Evolutionary conservation across 2,113 vertebrate genomes (phyloP), one percentile per base, ranked within the genome.

Genomic region (Syngnathus scovelli): DNA sequence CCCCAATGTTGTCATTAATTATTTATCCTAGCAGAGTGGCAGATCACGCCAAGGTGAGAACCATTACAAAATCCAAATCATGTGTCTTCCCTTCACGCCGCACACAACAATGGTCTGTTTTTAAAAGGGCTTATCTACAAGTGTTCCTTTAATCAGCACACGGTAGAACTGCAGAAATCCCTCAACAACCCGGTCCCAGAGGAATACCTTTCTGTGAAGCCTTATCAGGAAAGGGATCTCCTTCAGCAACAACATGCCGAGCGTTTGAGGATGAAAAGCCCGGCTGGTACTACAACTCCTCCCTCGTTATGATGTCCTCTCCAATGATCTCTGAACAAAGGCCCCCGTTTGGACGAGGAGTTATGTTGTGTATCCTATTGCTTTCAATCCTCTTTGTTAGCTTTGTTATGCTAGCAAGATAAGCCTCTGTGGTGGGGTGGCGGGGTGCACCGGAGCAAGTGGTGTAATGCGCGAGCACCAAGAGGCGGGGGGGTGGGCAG

Each of bases 121-220:
- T 78, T 82, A 78, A 71, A 62, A 88, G 82, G 81, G 75, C 89
- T 91, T 85, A 91, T 86, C 86, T 82, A 85, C 83, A 85, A 91
- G 80, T 83, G 84, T 80, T 87, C 85, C 81, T 87, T 92, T 92
- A 90, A 90, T 91, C 90, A 91, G 86, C 64, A 82, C 74, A 27
- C 49, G 67, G 84, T 74, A 81, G 79, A 85, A 78, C 72, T 71
- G 79, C 16, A 86, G 77, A 86, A 86, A 88, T 86, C 84, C 82
- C 83, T 85, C 71, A 79, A 78, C 85, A 81, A 77, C 75, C 38
- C 11, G n/a, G 66, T 88, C 90, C 89, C 91, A 23, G 82, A 90
- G 88, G 88, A 88, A 85, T 77, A 83, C 71, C 83, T 85, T 83
- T 80, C 78, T 86, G 74, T 85, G 79, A 88, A 85, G 84, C 88